A percentile compares a stretch with the other conserved stretches of the same genome.
These are phyloP conservation scores for Colletes gigas DNA, from an alignment of 1,140 invertebrate genomes.

Conservation along the genomic window DNA sequence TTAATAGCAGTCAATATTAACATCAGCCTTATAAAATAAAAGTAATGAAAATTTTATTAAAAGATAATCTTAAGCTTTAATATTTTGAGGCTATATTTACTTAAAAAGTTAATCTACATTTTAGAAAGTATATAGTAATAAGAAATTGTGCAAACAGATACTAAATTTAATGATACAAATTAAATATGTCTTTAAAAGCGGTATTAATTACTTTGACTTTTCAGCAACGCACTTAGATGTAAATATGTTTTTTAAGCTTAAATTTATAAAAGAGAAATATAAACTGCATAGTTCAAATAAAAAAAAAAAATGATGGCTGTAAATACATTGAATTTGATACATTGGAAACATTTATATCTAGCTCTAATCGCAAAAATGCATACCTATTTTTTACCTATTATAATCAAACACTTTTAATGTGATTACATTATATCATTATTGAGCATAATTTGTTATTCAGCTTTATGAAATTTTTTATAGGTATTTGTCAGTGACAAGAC, in stretches of 20 bases:
- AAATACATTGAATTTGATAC: conserved; percentile 47
- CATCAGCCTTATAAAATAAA: conserved; percentile 38
- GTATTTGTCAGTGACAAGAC: background rate
- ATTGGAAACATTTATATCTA: conserved; percentile 39
- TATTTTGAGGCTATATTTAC: conserved; percentile 29
- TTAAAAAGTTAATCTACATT: conserved; percentile 18
- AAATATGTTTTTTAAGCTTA: conserved; percentile 35
- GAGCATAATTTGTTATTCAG: conserved; percentile 13
- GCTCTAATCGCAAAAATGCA: conserved; percentile 25
- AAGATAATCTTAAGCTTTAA: conserved; percentile 38
- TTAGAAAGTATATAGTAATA: conserved; percentile 7
- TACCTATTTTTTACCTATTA: conserved; percentile 41
- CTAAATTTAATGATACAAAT: conserved; percentile 12
- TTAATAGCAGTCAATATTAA: conserved; percentile 42
- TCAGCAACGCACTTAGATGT: conserved; percentile 24
- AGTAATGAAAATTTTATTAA: conserved; percentile 26
- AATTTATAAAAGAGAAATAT: conserved; percentile 31
- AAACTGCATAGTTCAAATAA: conserved; percentile 26
- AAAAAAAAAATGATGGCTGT: conserved; percentile 24
- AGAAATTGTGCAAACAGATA: conserved; percentile 11
- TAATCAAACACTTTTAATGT: conserved; percentile 20
- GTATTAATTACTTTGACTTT: conserved; percentile 24
- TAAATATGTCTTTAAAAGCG: conserved; percentile 17
- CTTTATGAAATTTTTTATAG: conserved; percentile 32
- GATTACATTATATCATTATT: conserved; percentile 15